Conservation (phyloP, 2,797 vertebrate species). For the Cygnus olor region DNA sequence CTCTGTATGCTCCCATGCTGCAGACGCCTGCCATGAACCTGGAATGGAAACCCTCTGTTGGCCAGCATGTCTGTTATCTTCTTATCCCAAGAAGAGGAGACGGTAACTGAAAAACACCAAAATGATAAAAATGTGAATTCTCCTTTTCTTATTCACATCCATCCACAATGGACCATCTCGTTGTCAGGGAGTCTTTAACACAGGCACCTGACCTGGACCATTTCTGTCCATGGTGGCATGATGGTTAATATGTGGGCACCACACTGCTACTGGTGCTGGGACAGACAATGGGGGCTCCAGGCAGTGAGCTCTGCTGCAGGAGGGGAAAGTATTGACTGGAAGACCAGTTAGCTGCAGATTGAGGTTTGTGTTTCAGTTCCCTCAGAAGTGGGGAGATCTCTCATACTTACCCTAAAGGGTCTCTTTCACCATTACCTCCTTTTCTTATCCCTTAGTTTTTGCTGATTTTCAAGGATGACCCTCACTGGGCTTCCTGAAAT, state of each 20-base stretch:
- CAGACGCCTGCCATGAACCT: background rate
- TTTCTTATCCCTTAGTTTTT: background rate
- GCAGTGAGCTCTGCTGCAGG: background rate
- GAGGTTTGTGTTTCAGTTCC: background rate
- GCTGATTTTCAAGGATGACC: background rate
- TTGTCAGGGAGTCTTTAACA: background rate
- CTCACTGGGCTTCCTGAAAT: background rate
- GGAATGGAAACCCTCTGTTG: background rate
- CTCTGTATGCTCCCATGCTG: background rate
- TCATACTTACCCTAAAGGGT: background rate
- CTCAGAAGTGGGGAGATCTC: background rate
- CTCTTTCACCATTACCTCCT: background rate
- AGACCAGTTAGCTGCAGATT: background rate
- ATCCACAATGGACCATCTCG: background rate
- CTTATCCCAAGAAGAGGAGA: background rate
- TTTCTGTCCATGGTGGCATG: background rate
- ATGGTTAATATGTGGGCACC: background rate
- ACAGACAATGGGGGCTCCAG: background rate
- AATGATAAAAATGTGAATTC: background rate
- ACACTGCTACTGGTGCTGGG: background rate
- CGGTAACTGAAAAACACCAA: background rate
- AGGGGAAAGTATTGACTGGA: background rate
- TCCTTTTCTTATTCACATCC: background rate
- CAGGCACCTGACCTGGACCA: rapidly evolving
- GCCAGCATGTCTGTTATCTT: background rate